phyloP scores from a whole-genome alignment of 2,888 invertebrate species.

The Helicoverpa assulta region DNA sequence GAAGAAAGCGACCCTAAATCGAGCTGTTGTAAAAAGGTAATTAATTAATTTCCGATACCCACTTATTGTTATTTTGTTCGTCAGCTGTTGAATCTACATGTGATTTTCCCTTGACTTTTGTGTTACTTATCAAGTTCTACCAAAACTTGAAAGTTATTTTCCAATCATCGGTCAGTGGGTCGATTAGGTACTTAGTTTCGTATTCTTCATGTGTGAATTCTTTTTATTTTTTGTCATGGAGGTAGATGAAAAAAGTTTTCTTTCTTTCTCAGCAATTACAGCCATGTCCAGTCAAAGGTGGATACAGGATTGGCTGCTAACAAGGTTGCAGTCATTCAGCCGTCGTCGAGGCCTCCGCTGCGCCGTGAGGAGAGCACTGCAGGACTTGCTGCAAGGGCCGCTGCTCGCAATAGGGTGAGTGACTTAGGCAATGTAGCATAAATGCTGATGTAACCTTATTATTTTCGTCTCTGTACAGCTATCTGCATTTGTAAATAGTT shows the following conservation, averaged over 20 bases:
- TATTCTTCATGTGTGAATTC: not conserved
- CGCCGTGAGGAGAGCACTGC: constrained; percentile 86
- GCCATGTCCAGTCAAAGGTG: constrained; percentile 86
- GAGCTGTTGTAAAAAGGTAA: constrained; percentile 75
- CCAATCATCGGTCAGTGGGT: too few relatives aligned
- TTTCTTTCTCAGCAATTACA: constrained; percentile 77
- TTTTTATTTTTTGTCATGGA: constrained; percentile 24
- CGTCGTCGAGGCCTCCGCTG: constrained; percentile 77
- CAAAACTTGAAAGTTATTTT: too few relatives aligned
- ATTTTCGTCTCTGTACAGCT: too few relatives aligned
- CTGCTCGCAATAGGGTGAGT: constrained; percentile 75
- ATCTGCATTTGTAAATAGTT: too few relatives aligned
- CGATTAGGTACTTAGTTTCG: too few relatives aligned
- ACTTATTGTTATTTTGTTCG: constrained; percentile 9
- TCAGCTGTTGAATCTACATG: constrained; percentile 22
- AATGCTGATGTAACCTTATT: too few relatives aligned
- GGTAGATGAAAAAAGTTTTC: constrained; percentile 41
- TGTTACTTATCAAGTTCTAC: too few relatives aligned
- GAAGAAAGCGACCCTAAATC: constrained; percentile 76
- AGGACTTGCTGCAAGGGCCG: constrained; percentile 77
- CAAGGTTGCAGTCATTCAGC: constrained; percentile 70
- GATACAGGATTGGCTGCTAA: constrained; percentile 79
- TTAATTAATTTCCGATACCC: constrained; percentile 29
- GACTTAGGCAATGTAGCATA: not conserved
- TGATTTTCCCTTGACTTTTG: not conserved